Conservation (phyloP, 2,797 vertebrate species). For the Capromys pilorides region DNA sequence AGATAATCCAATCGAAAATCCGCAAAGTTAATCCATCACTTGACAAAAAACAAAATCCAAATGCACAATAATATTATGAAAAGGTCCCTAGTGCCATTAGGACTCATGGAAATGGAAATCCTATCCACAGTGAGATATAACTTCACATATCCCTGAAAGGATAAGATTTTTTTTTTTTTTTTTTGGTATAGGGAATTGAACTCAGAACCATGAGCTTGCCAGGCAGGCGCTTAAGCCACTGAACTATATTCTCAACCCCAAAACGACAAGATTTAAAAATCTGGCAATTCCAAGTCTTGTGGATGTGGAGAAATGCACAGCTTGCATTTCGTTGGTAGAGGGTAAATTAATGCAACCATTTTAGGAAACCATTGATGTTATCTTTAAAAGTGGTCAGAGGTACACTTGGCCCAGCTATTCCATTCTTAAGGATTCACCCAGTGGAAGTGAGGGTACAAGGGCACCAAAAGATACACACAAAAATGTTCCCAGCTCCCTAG, state of each 20-base stretch:
- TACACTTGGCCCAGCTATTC: neutral
- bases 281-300: neutral
- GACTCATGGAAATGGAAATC: neutral
- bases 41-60: constrained; percentile 17
- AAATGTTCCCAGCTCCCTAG: neutral
- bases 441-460: neutral
- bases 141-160: neutral
- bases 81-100: neutral
- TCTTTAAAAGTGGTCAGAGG: neutral
- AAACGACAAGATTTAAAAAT: neutral
- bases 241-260: too few species aligned
- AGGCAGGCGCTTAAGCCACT: too few species aligned
- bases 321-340: neutral
- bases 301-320: neutral
- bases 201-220: too few species aligned
- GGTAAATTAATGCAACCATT: neutral
- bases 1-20: neutral
- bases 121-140: neutral
- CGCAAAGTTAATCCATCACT: neutral
- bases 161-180: neutral
- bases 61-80: neutral
- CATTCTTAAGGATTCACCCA: neutral
- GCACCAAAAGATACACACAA: neutral
- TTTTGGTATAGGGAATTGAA: too few species aligned
- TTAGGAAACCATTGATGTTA: neutral